Percentiles rank a stretch among this genome's conserved stretches.
These are phyloP conservation scores for Pachypanchax playfairii DNA, from an alignment of 2,113 vertebrate genomes.

Conservation along the genomic window DNA sequence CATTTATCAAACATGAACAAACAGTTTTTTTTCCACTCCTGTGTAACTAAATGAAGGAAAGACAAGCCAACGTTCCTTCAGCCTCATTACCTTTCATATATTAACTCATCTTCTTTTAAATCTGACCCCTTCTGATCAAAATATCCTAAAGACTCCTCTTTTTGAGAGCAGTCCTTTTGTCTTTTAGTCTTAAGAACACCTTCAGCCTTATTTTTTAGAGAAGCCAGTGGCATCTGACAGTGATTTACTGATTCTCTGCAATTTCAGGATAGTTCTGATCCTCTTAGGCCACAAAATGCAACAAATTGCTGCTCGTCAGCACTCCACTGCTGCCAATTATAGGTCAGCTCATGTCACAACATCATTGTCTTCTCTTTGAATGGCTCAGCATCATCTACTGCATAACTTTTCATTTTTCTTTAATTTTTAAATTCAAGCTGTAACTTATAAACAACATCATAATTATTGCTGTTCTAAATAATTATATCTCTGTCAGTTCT, in stretches of 20 bases:
- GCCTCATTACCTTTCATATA: conserved; percentile 28
- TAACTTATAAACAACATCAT: conserved; percentile 27
- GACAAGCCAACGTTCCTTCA: conserved; percentile 29
- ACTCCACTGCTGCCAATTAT: conserved; percentile 71
- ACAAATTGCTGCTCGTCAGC: conserved; percentile 61
- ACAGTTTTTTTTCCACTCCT: conserved; percentile 27
- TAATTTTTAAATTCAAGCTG: conserved; percentile 25
- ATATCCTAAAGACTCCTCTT: conserved; percentile 2
- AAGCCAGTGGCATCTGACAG: conserved; percentile 74
- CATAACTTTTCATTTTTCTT: conserved; percentile 47
- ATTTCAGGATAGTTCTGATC: conserved; percentile 72
- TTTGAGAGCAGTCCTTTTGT: conserved; percentile 37
- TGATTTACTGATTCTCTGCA: conserved; percentile 75
- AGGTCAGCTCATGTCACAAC: conserved; percentile 70
- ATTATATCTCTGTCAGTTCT: conserved; percentile 7
- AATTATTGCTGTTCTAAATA: conserved; percentile 1
- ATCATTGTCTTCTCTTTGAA: conserved; percentile 65
- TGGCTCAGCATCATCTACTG: conserved; percentile 30
- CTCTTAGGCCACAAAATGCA: conserved; percentile 52
- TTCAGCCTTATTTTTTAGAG: conserved; percentile 37
- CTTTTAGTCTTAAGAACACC: no score
- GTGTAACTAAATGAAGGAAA: conserved; percentile 40
- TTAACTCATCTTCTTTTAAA: conserved; percentile 35
- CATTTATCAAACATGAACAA: conserved; percentile 50
- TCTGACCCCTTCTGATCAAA: conserved; percentile 28